Base-by-base conservation (phyloP, 2,797 vertebrate genomes). In the Chaunax sp. region DNA sequence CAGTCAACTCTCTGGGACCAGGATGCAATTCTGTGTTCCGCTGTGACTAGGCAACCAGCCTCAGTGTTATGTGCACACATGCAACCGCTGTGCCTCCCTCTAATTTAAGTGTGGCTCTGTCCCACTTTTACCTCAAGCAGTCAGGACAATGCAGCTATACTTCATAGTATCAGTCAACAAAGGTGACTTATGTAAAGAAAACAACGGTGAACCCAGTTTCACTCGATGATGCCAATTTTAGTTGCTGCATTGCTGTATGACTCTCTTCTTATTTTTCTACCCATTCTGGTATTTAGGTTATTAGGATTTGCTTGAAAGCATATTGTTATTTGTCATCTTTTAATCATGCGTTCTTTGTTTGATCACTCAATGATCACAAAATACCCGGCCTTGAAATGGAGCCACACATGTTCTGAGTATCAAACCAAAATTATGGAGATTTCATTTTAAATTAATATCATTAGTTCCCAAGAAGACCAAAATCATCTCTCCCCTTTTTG, bases 21-120 rank as follows among this genome's bases (percentile, higher is more conserved):
- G 88, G 81, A 90, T 88, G 82, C 85, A 82, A 77, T 38, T 65
- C 78, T 64, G 71, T 87, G 89, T 87, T 91, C 90, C 81, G 65
- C 87, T 91, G 90, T 92, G 90, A 92, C 91, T 86, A 93, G 90
- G 91, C 92, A 93, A 89, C 90, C 67, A 78, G 83, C 80, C 85
- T 86, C 87, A 86, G 61, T 89, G 84, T 88, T 89, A 65, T 83
- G 83, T 82, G 87, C 82, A 89, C 83, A 88, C 86, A 85, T 84
- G 78, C 80, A 75, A 78, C 79, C 78, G 66, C 78, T 87, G 80
- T 75, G 68, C 82, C 70, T 59, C 77, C 81, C 84, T 87, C 74
- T 92, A 90, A 92, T 90, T 92, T 89, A 84, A 84, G 81, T 87
- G 79, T 80, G 79, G 76, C 84, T 84, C 75, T 88, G 85, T 80